Evolutionary conservation across 2,888 invertebrate genomes (phyloP).

Genomic region (Germaria angustata): DNA sequence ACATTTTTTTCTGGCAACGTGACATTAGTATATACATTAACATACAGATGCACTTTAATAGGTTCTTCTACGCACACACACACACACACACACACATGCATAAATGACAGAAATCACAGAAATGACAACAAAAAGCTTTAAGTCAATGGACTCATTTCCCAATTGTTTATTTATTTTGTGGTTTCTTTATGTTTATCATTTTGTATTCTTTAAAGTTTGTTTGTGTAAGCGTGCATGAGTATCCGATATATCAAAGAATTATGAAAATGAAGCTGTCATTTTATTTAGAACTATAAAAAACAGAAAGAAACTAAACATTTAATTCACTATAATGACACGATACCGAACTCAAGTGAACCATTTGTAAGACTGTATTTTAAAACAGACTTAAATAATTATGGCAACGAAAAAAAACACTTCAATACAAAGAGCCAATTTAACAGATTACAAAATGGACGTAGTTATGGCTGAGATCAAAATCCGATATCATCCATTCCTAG

Average conservation of each 20-base stretch:
- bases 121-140: conserved; percentile 40
- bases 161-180: conserved; percentile 49
- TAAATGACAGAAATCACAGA: conserved; percentile 31
- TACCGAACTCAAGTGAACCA: too few relatives aligned
- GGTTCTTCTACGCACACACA: not conserved
- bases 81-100: not conserved
- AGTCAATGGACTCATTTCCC: conserved; percentile 63
- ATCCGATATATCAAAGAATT: conserved; percentile 42
- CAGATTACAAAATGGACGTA: too few relatives aligned
- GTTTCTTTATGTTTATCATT: conserved; percentile 32
- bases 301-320: too few relatives aligned
- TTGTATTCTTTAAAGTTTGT: conserved; percentile 19
- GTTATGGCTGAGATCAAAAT: too few relatives aligned
- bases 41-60: not conserved
- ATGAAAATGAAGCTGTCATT: conserved; percentile 52
- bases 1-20: not conserved
- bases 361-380: too few relatives aligned
- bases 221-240: not conserved
- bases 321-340: too few relatives aligned
- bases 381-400: too few relatives aligned
- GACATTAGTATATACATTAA: not conserved
- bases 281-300: conserved; percentile 8
- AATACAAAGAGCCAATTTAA: too few relatives aligned
- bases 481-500: too few relatives aligned
- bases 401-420: too few relatives aligned